Evolutionary conservation across 2,113 vertebrate genomes (phyloP).

Genomic region (Cebidichthys violaceus): DNA sequence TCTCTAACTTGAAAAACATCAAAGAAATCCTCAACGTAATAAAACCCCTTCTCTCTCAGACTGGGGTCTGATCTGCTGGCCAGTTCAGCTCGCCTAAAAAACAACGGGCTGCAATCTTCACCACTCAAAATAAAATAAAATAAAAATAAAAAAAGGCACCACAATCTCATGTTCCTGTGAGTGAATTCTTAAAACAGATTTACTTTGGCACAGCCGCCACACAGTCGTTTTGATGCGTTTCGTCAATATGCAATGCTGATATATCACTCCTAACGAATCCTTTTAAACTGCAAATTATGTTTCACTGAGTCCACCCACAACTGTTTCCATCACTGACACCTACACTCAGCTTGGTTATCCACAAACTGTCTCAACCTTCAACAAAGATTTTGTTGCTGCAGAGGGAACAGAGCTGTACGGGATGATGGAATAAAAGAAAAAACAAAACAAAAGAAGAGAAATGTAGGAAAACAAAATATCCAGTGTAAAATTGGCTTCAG

Average conservation of each 20-base stretch:
- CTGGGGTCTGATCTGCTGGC: slow-evolving; percentile 37
- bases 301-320: slow-evolving; percentile 25
- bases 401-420: slow-evolving; percentile 54
- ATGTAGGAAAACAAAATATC: slow-evolving; percentile 67
- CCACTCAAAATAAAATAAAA: slow-evolving; percentile 31
- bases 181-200: slow-evolving; percentile 34
- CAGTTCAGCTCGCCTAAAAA: slow-evolving; percentile 52
- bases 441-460: slow-evolving; percentile 13
- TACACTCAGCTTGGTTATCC: slow-evolving; percentile 13
- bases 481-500: slow-evolving; percentile 80
- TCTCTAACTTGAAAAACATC: slow-evolving; percentile 11
- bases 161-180: slow-evolving; percentile 29
- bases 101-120: slow-evolving; percentile 38
- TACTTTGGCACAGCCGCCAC: slow-evolving; percentile 53
- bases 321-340: slow-evolving; percentile 13
- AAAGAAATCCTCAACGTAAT: slow-evolving; percentile 21
- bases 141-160: slow-evolving; percentile 66
- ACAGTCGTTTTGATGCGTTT: slow-evolving; percentile 33
- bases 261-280: slow-evolving; percentile 22
- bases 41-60: slow-evolving; percentile 32
- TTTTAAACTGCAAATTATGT: slow-evolving; percentile 23
- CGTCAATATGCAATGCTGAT: slow-evolving; percentile 4
- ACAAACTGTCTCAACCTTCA: slow-evolving; percentile 20
- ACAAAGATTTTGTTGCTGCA: slow-evolving; percentile 30
- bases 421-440: slow-evolving; percentile 35